Evolutionary conservation across 2,113 vertebrate genomes (phyloP), one percentile per base, ranked within the genome.

Genomic region (Lasiurus borealis): DNA sequence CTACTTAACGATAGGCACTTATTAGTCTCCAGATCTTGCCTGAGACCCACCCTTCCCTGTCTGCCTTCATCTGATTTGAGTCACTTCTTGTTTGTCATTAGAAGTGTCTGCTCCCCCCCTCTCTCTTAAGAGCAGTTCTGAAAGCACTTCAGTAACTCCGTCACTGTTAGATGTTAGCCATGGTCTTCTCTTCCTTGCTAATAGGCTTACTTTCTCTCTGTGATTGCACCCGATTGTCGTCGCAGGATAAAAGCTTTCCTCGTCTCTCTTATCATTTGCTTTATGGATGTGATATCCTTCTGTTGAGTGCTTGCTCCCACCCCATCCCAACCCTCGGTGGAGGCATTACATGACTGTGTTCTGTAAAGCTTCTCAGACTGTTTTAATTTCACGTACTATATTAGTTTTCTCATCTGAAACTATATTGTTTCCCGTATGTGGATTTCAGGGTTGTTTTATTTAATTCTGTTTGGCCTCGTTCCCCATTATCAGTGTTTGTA

Each of bases 391-490:
- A 81, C 83, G 40, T 80, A 68, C 29, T 44, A 34, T 44, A 10
- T 78, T 85, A 9, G 44, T 36, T 91, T 71, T 95, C 78, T 87
- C 62, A 50, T 93, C 31, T 93, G 90, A 96, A 95, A 83, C 48
- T 64, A 3, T 76, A 93, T 87, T 62, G 44, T 85, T 87, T n/a
- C 69, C 19, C 27, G 12, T 23, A 57, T 92, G 95, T 96, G 75
- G n/a, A 82, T 90, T 91, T 91, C 76, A 82, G 71, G 54, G 88
- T 90, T 66, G 44, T 54, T 82, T 78, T 90, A 95, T 96, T 90
- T 82, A 95, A 88, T 97, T 93, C 76, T 83, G 75, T 90, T 95
- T 97, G 92, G 48, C 82, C 95, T 90, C 75, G 25, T 85, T 97
- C 85, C 52, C n/a, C n/a, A 52, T 81, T 76, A 44, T 93, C 69